Conservation (phyloP, 1,140 invertebrate species). For the Drosophila ercepeae region DNA sequence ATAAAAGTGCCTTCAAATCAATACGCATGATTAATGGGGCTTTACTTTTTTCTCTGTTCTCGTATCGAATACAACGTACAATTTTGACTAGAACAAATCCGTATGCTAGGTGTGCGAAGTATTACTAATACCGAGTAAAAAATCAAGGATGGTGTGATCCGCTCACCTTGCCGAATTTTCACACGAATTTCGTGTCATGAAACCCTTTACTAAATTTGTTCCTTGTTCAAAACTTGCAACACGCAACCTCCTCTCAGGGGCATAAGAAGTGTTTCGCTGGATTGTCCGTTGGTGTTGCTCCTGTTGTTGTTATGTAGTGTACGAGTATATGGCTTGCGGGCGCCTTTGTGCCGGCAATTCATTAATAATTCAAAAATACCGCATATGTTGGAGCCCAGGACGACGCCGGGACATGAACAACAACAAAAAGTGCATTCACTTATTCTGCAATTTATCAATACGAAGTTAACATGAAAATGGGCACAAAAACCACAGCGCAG, state of each 20-base stretch:
- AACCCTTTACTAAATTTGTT: conserved; percentile 40
- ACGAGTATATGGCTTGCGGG: conserved; percentile 53
- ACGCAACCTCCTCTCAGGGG: conserved; percentile 43
- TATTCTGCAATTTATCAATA: conserved; percentile 78
- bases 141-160: background rate
- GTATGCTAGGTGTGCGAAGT: background rate
- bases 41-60: background rate
- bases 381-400: conserved; percentile 56
- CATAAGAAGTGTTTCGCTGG: background rate
- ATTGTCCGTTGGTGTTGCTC: conserved; percentile 21
- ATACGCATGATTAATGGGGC: conserved; percentile 32
- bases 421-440: conserved; percentile 63
- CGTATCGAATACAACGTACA: conserved; percentile 18
- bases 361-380: conserved; percentile 78
- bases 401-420: conserved; percentile 13
- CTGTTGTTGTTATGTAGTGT: conserved; percentile 19
- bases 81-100: conserved; percentile 18
- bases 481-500: conserved; percentile 58
- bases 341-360: conserved; percentile 68
- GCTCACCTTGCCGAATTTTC: conserved; percentile 28
- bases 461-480: conserved; percentile 58
- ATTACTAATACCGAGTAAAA: background rate
- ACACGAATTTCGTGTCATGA: too few species aligned
- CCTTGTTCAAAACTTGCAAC: conserved; percentile 15
- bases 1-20: conserved; percentile 42